These are phyloP conservation scores for Pachyseris speciosa DNA, from an alignment of 64 coral and sea anemone species.

Conservation along the genomic window DNA sequence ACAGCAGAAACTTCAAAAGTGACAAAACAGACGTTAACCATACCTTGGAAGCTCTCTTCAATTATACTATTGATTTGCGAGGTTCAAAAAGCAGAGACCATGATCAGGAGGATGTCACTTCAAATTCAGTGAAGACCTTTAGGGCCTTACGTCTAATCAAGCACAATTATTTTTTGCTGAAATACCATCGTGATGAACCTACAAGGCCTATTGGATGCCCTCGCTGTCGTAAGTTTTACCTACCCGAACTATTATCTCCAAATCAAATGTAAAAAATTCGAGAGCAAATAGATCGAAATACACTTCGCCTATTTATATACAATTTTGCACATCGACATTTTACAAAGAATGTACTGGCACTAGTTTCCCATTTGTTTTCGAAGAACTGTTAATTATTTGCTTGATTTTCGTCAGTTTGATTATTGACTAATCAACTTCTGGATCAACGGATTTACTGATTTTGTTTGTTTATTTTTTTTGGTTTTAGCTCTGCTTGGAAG, in stretches of 20 bases:
- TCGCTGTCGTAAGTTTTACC: neutral
- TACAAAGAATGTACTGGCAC: too few species aligned
- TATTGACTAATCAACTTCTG: neutral
- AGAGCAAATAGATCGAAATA: too few species aligned
- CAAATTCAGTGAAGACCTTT: neutral
- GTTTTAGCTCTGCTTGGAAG: neutral
- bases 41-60: too few species aligned
- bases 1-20: neutral
- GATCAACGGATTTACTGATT: neutral
- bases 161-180: slow-evolving; percentile 1
- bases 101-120: neutral
- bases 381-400: too few species aligned
- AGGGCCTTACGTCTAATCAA: neutral
- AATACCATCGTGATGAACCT: neutral
- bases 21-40: neutral
- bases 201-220: neutral
- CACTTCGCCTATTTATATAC: too few species aligned
- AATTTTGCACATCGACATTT: too few species aligned
- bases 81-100: neutral
- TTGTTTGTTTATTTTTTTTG: neutral
- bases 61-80: neutral
- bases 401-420: neutral
- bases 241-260: too few species aligned
- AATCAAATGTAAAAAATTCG: too few species aligned
- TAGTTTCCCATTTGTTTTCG: too few species aligned